These are phyloP conservation scores for Meganola albula DNA, from an alignment of 2,888 invertebrate species.

Conservation along the genomic window DNA sequence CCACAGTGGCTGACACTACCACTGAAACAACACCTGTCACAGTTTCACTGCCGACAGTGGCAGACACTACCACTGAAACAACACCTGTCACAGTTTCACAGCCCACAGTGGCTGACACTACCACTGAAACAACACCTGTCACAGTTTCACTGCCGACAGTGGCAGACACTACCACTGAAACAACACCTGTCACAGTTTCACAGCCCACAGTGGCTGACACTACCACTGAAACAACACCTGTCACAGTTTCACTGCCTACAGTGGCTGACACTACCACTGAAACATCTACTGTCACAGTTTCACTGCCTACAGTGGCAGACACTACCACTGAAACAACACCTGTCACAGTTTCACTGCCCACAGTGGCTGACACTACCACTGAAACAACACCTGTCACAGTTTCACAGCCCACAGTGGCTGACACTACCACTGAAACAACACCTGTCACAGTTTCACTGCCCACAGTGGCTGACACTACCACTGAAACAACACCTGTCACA, in stretches of 20 bases:
- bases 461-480: too few species aligned
- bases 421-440: too few species aligned
- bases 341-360: slow-evolving; percentile 7
- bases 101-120: background rate
- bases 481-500: too few species aligned
- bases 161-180: background rate
- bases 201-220: slow-evolving; percentile 5
- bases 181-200: slow-evolving; percentile 8
- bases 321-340: slow-evolving; percentile 2
- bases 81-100: slow-evolving; percentile 1
- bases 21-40: slow-evolving; percentile 7
- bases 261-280: background rate
- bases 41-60: slow-evolving; percentile 5
- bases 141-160: background rate
- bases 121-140: slow-evolving; percentile 1
- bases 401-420: too few species aligned
- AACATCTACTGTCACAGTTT: slow-evolving; percentile 6
- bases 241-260: background rate
- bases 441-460: too few species aligned
- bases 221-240: slow-evolving; percentile 1
- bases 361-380: too few species aligned
- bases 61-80: slow-evolving; percentile 1
- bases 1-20: slow-evolving; percentile 1
- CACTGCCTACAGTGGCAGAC: slow-evolving; percentile 5
- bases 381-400: too few species aligned